Conservation (phyloP, 64 coral and sea anemone species). For the Platygyra sinensis region DNA sequence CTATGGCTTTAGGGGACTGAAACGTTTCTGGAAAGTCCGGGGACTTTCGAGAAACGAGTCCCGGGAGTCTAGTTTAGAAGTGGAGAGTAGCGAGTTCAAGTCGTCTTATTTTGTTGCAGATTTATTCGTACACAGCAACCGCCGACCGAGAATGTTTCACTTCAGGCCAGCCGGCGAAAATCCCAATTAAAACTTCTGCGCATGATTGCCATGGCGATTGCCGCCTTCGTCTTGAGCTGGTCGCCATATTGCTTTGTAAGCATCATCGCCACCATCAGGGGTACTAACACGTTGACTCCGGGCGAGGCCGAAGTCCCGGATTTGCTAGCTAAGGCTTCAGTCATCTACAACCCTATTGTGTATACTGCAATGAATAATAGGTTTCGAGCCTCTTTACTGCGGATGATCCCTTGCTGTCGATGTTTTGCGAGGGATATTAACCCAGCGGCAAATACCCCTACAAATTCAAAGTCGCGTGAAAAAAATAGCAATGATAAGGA, state of each 20-base stretch:
- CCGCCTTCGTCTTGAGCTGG: conserved; percentile 73
- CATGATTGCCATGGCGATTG: conserved; percentile 36
- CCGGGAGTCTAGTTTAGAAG: no score
- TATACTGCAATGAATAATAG: conserved; percentile 50
- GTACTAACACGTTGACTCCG: neutral
- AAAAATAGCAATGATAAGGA: no score
- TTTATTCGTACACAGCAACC: conserved; percentile 27
- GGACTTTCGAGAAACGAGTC: no score
- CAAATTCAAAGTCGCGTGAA: neutral
- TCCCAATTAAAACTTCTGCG: conserved; percentile 37
- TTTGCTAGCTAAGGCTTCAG: conserved; percentile 73
- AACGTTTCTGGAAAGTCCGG: no score
- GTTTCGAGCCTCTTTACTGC: conserved; percentile 15
- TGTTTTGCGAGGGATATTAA: neutral
- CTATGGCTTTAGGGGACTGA: no score
- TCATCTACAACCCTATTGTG: conserved; percentile 72
- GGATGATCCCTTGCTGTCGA: neutral
- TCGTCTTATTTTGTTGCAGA: neutral
- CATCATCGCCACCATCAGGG: conserved; percentile 36
- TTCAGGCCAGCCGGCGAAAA: conserved; percentile 6
- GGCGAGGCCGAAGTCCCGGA: conserved; percentile 63
- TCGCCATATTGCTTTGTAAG: conserved; percentile 75
- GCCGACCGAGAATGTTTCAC: neutral
- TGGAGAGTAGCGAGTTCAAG: no score
- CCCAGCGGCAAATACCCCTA: neutral